Evolutionary conservation across 2,888 invertebrate genomes (phyloP), one percentile per base, ranked within the genome.

Genomic region (Nemapogon koenigi): DNA sequence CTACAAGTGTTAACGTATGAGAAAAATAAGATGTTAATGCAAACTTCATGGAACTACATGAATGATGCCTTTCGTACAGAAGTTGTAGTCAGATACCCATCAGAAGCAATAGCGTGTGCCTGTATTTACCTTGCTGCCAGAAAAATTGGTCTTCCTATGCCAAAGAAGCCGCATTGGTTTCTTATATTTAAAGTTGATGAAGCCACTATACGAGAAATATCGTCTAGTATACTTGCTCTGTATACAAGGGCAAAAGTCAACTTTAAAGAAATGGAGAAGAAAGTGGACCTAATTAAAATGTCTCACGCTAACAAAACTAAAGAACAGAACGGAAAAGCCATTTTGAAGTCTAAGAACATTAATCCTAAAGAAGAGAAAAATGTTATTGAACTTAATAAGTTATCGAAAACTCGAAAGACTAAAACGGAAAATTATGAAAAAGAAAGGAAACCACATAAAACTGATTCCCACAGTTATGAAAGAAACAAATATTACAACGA

Each of bases 41-140:
- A 99, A 65, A 88, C 90, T 67, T 90, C 98, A 2, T 99, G 99
- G 98, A 98, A 98, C 66, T 99, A 97, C 70, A 99, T 99, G 98
- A 99, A 99, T 65, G 99, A 99, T 79, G 94, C 97, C 0, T 75
- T 99, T 33, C 83, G 98, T 22, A 97, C 97, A 0, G 95, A 98
- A 67, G 96, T 97, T 0, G 99, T 99, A 65, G 88, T 98, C 62
- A 85, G 95, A 31, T 96, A 94, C 62, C 90, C 91, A 42, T 97
- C 99, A 0, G 99, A 99, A 66, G 94, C 96, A 0, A 96, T 99
- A 40, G 99, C 99, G 0, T 97, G 97, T 67, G 97, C 98, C n/a
- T 99, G 99, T 64, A 97, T 99, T 48, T 97, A 93, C 64, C 78
- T 99, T 36, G 95, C 97, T 22, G 94, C 97, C 2, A 84, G 97